phyloP scores from a whole-genome alignment of 2,797 vertebrate species.

The Sibirionetta formosa region DNA sequence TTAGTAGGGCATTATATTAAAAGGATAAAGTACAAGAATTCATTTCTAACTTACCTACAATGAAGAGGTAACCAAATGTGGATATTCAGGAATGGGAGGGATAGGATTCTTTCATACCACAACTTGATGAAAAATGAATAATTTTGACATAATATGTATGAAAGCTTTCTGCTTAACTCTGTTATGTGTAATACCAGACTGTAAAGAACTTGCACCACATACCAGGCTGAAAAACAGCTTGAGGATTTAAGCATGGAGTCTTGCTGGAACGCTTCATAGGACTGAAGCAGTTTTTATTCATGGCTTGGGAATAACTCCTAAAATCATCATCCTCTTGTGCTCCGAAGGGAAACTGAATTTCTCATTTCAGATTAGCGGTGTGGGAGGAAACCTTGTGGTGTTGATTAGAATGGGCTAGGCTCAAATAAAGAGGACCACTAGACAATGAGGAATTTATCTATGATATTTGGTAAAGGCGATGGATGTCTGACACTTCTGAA shows the following conservation, averaged over 20 bases:
- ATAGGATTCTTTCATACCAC: neutral
- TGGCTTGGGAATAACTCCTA: neutral
- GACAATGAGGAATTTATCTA: neutral
- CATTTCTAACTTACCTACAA: neutral
- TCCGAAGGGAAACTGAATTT: neutral
- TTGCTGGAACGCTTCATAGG: neutral
- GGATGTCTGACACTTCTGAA: neutral
- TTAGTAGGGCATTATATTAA: neutral
- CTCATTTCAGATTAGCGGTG: neutral
- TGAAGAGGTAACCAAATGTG: neutral
- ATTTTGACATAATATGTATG: fast-evolving
- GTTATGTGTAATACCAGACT: neutral
- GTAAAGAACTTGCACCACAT: neutral
- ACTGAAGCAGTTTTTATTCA: neutral
- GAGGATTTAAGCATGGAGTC: neutral
- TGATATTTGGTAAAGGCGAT: neutral
- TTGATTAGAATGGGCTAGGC: neutral
- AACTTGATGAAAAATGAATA: neutral
- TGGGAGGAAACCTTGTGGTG: neutral
- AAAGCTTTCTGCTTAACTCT: neutral
- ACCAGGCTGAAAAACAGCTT: neutral
- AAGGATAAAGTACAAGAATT: neutral
- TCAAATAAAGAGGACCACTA: neutral
- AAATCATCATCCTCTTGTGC: too few species aligned
- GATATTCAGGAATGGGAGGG: neutral